Conservation (phyloP, 1,140 invertebrate genomes). For the Sitodiplosis mosellana region DNA sequence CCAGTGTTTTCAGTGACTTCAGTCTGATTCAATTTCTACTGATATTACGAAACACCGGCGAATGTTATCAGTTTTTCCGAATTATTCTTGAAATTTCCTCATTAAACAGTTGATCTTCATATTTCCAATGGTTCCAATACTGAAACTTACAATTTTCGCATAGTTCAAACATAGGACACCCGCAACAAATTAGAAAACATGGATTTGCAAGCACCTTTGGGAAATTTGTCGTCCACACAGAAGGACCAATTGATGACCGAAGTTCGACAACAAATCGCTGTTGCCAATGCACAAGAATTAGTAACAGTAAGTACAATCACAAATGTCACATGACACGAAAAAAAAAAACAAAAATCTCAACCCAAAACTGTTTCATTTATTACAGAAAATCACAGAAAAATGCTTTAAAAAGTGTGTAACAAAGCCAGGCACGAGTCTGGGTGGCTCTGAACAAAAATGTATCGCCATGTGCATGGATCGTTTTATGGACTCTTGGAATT, state of each 20-base stretch:
- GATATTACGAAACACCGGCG: no score
- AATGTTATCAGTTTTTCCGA: no score
- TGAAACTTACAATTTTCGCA: no score
- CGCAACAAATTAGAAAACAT: background rate
- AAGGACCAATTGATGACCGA: constrained; percentile 86
- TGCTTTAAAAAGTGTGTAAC: constrained; percentile 89
- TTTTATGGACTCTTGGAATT: constrained; percentile 90
- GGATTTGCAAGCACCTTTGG: background rate
- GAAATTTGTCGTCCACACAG: constrained; percentile 25
- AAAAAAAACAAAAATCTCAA: background rate
- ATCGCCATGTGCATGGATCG: constrained; percentile 95
- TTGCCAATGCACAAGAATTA: constrained; percentile 87
- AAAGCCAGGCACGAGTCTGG: constrained; percentile 78
- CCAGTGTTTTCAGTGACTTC: no score
- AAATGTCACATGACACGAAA: no score
- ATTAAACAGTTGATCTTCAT: no score
- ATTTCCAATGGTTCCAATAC: no score
- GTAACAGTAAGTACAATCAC: constrained; percentile 42
- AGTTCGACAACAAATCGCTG: constrained; percentile 88
- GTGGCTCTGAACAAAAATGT: constrained; percentile 92
- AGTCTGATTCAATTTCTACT: no score
- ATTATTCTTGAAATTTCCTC: no score
- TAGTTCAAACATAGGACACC: no score
- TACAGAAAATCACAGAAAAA: constrained; percentile 88
- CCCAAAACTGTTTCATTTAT: background rate